These are phyloP conservation scores for Trichopoda pennipes DNA, from an alignment of 2,888 invertebrate species.

Conservation along the genomic window DNA sequence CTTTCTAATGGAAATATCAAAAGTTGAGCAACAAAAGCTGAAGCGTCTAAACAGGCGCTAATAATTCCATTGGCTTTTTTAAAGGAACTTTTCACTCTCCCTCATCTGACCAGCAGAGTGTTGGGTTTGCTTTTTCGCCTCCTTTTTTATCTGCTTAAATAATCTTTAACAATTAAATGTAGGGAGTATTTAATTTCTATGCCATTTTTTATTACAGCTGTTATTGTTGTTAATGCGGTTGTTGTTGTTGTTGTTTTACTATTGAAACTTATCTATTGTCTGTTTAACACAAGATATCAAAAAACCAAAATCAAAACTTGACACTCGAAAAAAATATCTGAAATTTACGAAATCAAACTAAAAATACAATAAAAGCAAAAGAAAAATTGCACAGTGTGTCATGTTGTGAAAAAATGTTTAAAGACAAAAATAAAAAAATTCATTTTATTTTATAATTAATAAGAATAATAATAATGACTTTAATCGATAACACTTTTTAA, in stretches of 20 bases:
- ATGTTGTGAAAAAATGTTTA: no score
- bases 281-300: constrained; percentile 14
- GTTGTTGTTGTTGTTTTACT: constrained; percentile 26
- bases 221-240: no score
- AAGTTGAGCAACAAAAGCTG: no score
- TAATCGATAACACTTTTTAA: no score
- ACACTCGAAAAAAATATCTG: constrained; percentile 10
- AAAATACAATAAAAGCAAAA: no score
- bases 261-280: constrained; percentile 49
- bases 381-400: no score
- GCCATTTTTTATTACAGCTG: constrained; percentile 12
- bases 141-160: constrained; percentile 31
- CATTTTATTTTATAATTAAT: no score
- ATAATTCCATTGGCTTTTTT: no score
- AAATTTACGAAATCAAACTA: not conserved
- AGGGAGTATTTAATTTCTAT: constrained; percentile 48
- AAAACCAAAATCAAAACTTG: constrained; percentile 20
- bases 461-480: no score
- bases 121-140: not conserved
- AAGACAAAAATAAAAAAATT: no score
- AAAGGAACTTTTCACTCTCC: not conserved
- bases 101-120: not conserved
- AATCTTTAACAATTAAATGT: constrained; percentile 61
- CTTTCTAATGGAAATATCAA: no score
- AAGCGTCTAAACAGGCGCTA: no score